These are phyloP conservation scores for Sesia apiformis DNA, from an alignment of 2,888 invertebrate species.

Conservation along the genomic window DNA sequence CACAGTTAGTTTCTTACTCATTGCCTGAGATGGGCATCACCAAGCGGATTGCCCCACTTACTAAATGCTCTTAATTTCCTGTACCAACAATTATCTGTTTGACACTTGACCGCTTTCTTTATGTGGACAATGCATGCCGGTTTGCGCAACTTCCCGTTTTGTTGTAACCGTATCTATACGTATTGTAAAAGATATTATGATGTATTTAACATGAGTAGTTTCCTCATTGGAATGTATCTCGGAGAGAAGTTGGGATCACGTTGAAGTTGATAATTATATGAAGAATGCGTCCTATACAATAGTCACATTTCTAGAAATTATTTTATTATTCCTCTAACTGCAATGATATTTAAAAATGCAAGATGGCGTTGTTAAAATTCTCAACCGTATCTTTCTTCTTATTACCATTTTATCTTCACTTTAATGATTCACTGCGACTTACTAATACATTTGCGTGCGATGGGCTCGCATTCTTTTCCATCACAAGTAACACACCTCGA, in stretches of 20 bases:
- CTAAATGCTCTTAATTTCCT: slow-evolving; percentile 69
- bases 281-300: too few relatives aligned
- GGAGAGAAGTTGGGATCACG: too few relatives aligned
- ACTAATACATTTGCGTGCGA: neutral
- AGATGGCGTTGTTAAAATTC: neutral
- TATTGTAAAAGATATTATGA: neutral
- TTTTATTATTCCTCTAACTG: too few relatives aligned
- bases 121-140: slow-evolving; percentile 33
- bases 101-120: slow-evolving; percentile 72
- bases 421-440: too few relatives aligned
- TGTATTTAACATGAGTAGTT: too few relatives aligned
- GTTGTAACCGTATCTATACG: neutral
- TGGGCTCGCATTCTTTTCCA: slow-evolving; percentile 21
- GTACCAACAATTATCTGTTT: slow-evolving; percentile 69
- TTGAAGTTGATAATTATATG: too few relatives aligned
- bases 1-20: neutral
- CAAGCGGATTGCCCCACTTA: slow-evolving; percentile 54
- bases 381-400: too few relatives aligned
- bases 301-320: too few relatives aligned
- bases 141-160: slow-evolving; percentile 44
- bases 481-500: slow-evolving; percentile 31
- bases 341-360: neutral
- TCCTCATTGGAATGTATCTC: too few relatives aligned
- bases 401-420: neutral
- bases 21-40: slow-evolving; percentile 1